Conservation (phyloP, 1,140 invertebrate genomes). For the Nephila pilipes region DNA sequence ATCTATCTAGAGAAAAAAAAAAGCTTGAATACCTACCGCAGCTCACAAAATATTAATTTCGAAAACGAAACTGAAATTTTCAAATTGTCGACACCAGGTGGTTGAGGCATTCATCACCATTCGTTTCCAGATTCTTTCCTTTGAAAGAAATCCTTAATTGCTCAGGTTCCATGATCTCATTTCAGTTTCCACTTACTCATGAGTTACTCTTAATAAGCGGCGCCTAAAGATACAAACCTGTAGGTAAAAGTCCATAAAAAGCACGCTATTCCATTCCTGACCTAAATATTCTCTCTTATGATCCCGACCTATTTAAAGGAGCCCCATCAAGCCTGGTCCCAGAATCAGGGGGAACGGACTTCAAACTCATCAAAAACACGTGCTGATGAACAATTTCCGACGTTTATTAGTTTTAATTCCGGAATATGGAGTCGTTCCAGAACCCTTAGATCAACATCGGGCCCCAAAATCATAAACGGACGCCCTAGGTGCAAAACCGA, state of each 20-base stretch:
- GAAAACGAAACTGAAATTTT: too few relatives aligned
- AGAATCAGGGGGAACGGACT: conserved; percentile 27
- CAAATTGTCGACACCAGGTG: too few relatives aligned
- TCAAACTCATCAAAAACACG: conserved; percentile 73
- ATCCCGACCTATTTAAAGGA: conserved; percentile 22
- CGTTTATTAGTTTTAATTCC: conserved; percentile 74
- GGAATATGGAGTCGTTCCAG: conserved; percentile 68
- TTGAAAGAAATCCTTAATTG: not conserved
- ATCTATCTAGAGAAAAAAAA: too few relatives aligned
- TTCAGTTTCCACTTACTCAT: not conserved
- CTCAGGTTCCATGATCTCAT: not conserved
- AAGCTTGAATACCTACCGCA: too few relatives aligned
- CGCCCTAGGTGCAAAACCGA: conserved; percentile 8
- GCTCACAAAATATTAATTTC: too few relatives aligned
- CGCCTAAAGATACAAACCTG: not conserved
- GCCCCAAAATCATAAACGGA: conserved; percentile 36
- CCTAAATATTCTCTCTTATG: not conserved
- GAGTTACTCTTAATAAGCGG: not conserved
- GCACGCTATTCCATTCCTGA: not conserved
- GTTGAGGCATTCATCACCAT: too few relatives aligned
- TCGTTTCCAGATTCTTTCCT: not conserved
- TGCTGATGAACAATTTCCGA: conserved; percentile 70
- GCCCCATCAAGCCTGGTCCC: not conserved
- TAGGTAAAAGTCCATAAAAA: conserved; percentile 33
- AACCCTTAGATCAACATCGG: conserved; percentile 59